phyloP scores from a whole-genome alignment of 2,113 vertebrate species.

The Talpa occidentalis region DNA sequence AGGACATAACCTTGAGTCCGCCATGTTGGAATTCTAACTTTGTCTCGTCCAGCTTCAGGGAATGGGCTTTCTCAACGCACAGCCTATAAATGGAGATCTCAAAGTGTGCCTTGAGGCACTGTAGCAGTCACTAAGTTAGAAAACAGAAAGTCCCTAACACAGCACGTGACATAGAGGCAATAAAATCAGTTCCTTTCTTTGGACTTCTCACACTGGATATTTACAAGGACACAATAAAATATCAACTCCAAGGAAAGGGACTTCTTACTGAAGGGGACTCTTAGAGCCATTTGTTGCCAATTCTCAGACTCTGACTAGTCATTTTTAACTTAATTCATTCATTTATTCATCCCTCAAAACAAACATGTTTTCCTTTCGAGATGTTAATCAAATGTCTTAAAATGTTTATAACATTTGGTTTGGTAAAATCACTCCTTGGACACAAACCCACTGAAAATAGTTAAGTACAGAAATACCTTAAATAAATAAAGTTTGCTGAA shows the following conservation, averaged over 20 bases:
- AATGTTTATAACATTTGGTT: background rate
- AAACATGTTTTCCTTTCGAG: background rate
- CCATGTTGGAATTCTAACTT: background rate
- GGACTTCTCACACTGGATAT: background rate
- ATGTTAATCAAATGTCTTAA: background rate
- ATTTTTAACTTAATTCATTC: background rate
- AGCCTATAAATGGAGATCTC: background rate
- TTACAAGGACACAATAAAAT: background rate
- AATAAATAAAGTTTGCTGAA: background rate
- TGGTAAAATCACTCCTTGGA: background rate
- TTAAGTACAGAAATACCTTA: background rate
- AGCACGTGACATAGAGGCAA: background rate
- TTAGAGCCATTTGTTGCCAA: background rate
- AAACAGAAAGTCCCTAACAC: background rate
- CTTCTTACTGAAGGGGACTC: background rate
- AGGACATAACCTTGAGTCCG: rapidly evolving
- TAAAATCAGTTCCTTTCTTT: background rate
- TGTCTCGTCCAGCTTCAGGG: background rate
- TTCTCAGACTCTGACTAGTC: background rate
- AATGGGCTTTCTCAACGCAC: background rate
- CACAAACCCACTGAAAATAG: background rate
- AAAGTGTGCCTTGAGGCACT: background rate
- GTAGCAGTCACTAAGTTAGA: background rate
- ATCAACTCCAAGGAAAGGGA: background rate
- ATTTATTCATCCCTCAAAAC: constrained; percentile 40